Evolutionary conservation across 2,888 invertebrate genomes (phyloP).

Genomic region (Chalcis sispes): DNA sequence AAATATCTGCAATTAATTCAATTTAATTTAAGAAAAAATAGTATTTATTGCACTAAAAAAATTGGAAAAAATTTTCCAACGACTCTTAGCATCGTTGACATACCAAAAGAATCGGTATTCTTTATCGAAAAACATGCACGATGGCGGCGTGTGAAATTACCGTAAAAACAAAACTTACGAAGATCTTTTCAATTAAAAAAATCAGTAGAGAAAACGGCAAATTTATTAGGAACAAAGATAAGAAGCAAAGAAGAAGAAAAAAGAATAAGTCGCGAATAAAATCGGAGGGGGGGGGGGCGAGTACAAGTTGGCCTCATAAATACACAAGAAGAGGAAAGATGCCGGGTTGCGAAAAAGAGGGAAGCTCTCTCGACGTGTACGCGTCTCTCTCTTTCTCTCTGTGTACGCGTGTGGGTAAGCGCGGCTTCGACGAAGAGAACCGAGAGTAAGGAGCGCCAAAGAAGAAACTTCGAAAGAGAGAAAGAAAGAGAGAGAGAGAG

Average conservation of each 20-base stretch:
- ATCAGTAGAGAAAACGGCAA: slow-evolving; percentile 10
- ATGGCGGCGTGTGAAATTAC: too few species aligned
- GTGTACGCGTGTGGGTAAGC: slow-evolving; percentile 28
- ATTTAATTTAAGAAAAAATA: too few species aligned
- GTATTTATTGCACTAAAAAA: too few species aligned
- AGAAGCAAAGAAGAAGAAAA: slow-evolving; percentile 50
- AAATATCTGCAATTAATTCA: too few species aligned
- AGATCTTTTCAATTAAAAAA: slow-evolving; percentile 44
- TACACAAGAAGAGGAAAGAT: slow-evolving; percentile 61
- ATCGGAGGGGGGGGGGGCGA: slow-evolving; percentile 8
- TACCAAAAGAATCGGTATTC: too few species aligned
- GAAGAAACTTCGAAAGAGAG: slow-evolving; percentile 24
- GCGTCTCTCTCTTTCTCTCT: background rate
- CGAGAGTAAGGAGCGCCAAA: slow-evolving; percentile 7
- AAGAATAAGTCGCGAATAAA: background rate
- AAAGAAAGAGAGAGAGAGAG: slow-evolving; percentile 29
- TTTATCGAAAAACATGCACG: too few species aligned
- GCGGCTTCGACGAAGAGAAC: slow-evolving; percentile 27
- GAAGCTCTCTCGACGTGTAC: slow-evolving; percentile 46
- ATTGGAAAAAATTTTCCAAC: too few species aligned
- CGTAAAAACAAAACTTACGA: too few species aligned
- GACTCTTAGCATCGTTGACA: too few species aligned
- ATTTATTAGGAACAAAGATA: slow-evolving; percentile 50
- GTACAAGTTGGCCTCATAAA: slow-evolving; percentile 67
- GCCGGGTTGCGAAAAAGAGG: slow-evolving; percentile 39